These are phyloP conservation scores for Avahi laniger DNA, from an alignment of 2,797 vertebrate genomes.

Conservation along the genomic window DNA sequence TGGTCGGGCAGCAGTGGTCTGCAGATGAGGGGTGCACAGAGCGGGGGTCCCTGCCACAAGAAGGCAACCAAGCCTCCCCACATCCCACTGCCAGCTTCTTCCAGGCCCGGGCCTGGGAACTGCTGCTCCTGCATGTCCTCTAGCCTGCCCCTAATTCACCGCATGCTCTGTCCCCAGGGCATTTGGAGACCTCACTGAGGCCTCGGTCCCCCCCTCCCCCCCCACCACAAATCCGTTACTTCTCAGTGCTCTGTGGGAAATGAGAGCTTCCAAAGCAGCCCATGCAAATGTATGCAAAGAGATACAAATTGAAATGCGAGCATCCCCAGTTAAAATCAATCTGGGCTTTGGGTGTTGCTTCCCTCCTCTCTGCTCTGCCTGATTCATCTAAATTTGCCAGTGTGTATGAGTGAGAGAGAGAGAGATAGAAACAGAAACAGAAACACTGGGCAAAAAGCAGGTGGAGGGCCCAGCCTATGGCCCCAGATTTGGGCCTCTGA, in stretches of 20 bases:
- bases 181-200: background rate
- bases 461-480: background rate
- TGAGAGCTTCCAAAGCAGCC: background rate
- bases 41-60: no score
- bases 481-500: background rate
- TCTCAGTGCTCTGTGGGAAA: background rate
- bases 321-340: background rate
- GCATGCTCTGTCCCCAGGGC: background rate
- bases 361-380: background rate
- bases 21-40: background rate
- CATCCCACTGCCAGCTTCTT: background rate
- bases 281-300: constrained; percentile 42
- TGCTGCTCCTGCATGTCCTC: background rate
- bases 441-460: background rate
- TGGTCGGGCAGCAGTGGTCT: background rate
- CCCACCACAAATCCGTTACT: constrained; percentile 11
- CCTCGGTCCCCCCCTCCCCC: background rate
- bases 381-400: background rate
- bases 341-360: background rate
- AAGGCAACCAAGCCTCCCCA: background rate
- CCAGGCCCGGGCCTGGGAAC: background rate
- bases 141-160: background rate
- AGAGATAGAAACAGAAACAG: background rate
- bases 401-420: no score
- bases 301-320: background rate